These are phyloP conservation scores for Cassiopea andromeda DNA, from an alignment of 30 jellyfish, hydroid and myxozoan genomes.

Conservation along the genomic window DNA sequence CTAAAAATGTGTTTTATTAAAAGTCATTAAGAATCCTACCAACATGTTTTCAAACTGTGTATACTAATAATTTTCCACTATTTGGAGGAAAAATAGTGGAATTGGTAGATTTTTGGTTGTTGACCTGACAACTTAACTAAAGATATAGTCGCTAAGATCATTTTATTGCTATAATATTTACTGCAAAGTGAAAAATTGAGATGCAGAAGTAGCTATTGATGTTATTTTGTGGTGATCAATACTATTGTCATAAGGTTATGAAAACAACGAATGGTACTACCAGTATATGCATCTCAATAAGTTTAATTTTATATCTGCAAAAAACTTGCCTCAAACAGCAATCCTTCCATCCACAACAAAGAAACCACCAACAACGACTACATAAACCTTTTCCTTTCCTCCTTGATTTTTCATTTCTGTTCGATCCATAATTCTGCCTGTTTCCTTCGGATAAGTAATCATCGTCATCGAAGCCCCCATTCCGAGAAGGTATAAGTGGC, in stretches of 20 bases:
- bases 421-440: constrained; percentile 81
- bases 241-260: too few species aligned
- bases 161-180: too few species aligned
- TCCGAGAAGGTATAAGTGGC: constrained; percentile 48
- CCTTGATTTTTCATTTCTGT: constrained; percentile 52
- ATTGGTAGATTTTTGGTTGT: too few species aligned
- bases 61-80: too few species aligned
- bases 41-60: neutral
- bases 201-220: too few species aligned
- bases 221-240: too few species aligned
- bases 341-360: constrained; percentile 86
- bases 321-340: constrained; percentile 50
- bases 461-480: constrained; percentile 86
- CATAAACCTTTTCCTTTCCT: constrained; percentile 63
- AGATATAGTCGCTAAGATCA: too few species aligned
- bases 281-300: neutral
- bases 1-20: neutral
- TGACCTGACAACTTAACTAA: too few species aligned
- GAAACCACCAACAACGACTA: constrained; percentile 87
- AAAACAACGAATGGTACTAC: neutral
- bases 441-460: constrained; percentile 95
- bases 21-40: neutral
- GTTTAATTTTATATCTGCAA: neutral
- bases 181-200: too few species aligned
- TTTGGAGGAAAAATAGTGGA: too few species aligned